Evolutionary conservation across 1,140 invertebrate species (phyloP).

Genomic region (Diorhabda elongata): DNA sequence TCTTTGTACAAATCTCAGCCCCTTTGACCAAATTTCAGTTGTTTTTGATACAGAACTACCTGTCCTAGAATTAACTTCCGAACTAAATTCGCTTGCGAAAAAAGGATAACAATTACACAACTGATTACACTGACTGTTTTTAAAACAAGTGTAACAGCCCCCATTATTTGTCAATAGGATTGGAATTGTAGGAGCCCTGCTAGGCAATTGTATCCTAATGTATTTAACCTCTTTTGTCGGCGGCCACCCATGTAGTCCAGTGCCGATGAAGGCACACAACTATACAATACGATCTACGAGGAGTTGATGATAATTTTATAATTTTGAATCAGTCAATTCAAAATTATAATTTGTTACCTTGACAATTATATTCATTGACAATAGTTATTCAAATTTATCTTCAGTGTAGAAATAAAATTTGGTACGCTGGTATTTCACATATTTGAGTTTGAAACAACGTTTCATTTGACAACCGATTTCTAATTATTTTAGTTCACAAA

Average conservation of each 20-base stretch:
- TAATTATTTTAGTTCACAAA: too few species aligned
- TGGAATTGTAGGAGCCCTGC: conserved; percentile 32
- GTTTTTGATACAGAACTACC: conserved; percentile 29
- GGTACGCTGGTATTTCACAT: too few species aligned
- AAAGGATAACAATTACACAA: conserved; percentile 32
- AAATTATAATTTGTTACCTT: too few species aligned
- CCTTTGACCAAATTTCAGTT: conserved; percentile 23
- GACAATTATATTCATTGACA: too few species aligned
- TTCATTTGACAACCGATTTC: too few species aligned
- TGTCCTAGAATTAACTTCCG: conserved; percentile 29
- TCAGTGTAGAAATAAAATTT: too few species aligned
- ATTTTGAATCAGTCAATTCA: too few species aligned
- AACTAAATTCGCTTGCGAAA: conserved; percentile 8
- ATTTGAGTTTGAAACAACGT: too few species aligned
- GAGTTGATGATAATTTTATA: too few species aligned
- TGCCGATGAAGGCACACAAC: background rate
- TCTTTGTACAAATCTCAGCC: conserved; percentile 14
- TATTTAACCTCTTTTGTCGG: conserved; percentile 38
- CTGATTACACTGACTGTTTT: conserved; percentile 29
- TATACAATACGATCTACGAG: background rate
- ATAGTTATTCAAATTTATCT: too few species aligned
- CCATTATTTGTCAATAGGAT: conserved; percentile 37
- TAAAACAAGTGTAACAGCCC: conserved; percentile 36
- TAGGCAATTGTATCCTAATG: conserved; percentile 39
- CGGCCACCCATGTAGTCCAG: conserved; percentile 31